phyloP scores from a whole-genome alignment of 2,797 vertebrate genomes.

The Danio albolineatus region DNA sequence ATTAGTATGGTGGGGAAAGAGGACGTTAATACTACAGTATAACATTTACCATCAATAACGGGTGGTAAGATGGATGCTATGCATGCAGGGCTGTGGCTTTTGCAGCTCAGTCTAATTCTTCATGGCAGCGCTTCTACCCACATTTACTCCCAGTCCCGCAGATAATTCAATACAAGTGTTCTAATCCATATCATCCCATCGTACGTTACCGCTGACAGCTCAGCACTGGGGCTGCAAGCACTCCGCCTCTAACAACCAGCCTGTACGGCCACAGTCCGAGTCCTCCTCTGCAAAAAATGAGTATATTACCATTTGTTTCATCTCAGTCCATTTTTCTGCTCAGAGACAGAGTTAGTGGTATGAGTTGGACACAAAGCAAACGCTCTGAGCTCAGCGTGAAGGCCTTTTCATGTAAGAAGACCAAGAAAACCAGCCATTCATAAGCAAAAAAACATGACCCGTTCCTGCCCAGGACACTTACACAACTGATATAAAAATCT shows the following conservation, averaged over 20 bases:
- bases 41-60: constrained; percentile 64
- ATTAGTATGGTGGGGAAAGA: constrained; percentile 43
- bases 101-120: constrained; percentile 61
- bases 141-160: constrained; percentile 54
- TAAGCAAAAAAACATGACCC: constrained; percentile 47
- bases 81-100: constrained; percentile 50
- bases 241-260: constrained; percentile 20
- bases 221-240: constrained; percentile 40
- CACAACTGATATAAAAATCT: constrained; percentile 60
- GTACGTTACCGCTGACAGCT: constrained; percentile 50
- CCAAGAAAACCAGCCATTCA: constrained; percentile 37
- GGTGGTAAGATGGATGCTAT: constrained; percentile 58
- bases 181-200: constrained; percentile 62
- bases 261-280: constrained; percentile 15
- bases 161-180: constrained; percentile 65
- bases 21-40: constrained; percentile 60
- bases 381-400: constrained; percentile 43
- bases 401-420: constrained; percentile 33
- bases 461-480: constrained; percentile 50
- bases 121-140: constrained; percentile 54
- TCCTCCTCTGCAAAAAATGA: constrained; percentile 21
- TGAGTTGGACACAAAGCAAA: constrained; percentile 46
- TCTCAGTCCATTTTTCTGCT: constrained; percentile 41
- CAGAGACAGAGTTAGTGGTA: constrained; percentile 35
- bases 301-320: constrained; percentile 56